Evolutionary conservation across 1,140 invertebrate genomes (phyloP), one percentile per base, ranked within the genome.

Genomic region (Batillaria attramentaria): DNA sequence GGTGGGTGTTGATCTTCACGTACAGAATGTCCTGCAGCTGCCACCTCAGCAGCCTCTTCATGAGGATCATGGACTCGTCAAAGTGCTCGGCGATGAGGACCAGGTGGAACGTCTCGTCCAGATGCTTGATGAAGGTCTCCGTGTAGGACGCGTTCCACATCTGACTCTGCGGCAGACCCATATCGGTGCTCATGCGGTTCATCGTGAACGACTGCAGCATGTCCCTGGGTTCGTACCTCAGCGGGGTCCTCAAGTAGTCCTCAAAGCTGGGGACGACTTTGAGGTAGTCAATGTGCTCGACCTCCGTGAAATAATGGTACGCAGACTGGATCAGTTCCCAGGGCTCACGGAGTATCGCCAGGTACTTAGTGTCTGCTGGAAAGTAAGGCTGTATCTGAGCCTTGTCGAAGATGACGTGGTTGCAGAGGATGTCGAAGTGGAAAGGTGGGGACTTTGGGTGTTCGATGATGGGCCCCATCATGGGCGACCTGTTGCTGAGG

Each of bases 341-440:
- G 18, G 86, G 86, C 33, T 85, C 77, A n/a, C 86, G 54, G 18
- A 87, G 42, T 5, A 84, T 80, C 28, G 81, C 79, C 5, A 87
- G 70, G 69, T 77, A 83, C 1, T 69, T 57, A 2, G 82, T 81
- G 57, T 84, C 83, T 24, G 42, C 65, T 20, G 83, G 84, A 41
- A 87, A 57, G 50, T 76, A 78, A 65, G 62, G 77, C 20, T 57
- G 24, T 62, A 82, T 79, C 10, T 62, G 62, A 28, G 60, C 72
- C 16, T 73, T 75, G 35, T 81, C 50, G 60, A 83, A 87, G 31
- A 81, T 74, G 2, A 84, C 82, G 65, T 87, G 86, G 69, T 82
- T 62, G 60, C 83, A 84, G 1, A 85, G 28, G 20, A 87, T 81
- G 43, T 87, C 81, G 78, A 76, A 85, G 28, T 75, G 46, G 35